phyloP scores from a whole-genome alignment of 2,888 invertebrate genomes.

The Drosophila lacicola region DNA sequence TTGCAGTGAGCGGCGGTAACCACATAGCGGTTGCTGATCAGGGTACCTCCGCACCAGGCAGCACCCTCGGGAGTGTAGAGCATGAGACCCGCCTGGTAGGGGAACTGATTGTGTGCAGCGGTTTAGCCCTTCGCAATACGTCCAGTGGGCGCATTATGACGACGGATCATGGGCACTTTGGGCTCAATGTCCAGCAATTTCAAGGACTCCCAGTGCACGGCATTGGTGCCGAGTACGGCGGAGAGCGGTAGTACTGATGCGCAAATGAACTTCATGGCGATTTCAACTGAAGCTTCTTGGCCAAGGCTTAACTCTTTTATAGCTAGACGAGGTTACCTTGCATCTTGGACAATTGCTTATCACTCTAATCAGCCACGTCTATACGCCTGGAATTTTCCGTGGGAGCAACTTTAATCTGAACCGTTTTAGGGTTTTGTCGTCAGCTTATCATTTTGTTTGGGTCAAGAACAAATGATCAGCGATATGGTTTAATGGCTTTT shows the following conservation, averaged over 20 bases:
- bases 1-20: conserved; percentile 83
- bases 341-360: conserved; percentile 52
- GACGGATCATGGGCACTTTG: conserved; percentile 38
- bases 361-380: conserved; percentile 8
- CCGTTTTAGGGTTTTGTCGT: neutral
- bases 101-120: conserved; percentile 76
- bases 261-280: conserved; percentile 64
- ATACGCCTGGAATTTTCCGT: conserved; percentile 11
- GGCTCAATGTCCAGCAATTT: conserved; percentile 51
- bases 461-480: conserved; percentile 2
- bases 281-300: conserved; percentile 35
- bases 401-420: conserved; percentile 1
- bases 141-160: conserved; percentile 38
- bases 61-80: conserved; percentile 51
- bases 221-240: conserved; percentile 50
- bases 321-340: conserved; percentile 29
- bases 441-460: neutral
- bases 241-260: conserved; percentile 51
- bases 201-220: conserved; percentile 63
- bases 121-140: conserved; percentile 78
- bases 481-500: conserved; percentile 2
- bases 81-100: conserved; percentile 80
- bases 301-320: conserved; percentile 46
- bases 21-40: conserved; percentile 78
- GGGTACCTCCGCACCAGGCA: conserved; percentile 82